phyloP scores from a whole-genome alignment of 2,113 vertebrate species.

The Lampris incognitus region DNA sequence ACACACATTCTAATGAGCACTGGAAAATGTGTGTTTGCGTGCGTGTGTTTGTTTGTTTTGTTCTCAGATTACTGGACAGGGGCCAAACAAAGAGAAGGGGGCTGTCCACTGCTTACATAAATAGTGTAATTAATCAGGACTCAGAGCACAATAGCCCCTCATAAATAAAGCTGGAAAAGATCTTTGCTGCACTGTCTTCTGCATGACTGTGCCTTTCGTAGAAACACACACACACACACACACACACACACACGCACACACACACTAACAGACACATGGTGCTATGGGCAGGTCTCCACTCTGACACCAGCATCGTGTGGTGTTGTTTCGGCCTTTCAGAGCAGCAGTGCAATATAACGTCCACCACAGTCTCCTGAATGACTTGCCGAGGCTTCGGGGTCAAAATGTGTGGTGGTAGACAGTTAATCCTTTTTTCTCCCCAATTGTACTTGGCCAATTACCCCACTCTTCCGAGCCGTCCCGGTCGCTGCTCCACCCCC shows the following conservation, averaged over 20 bases:
- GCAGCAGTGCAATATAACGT: conserved; percentile 67
- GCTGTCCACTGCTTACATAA: conserved; percentile 61
- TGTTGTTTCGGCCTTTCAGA: conserved; percentile 53
- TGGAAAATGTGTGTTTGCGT: conserved; percentile 11
- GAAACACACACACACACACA: conserved; percentile 21
- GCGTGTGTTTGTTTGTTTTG: conserved; percentile 17
- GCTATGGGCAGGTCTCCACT: conserved; percentile 48
- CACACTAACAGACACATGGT: conserved; percentile 47
- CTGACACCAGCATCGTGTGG: conserved; percentile 53
- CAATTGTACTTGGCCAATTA: too few relatives aligned
- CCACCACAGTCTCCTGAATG: conserved; percentile 44
- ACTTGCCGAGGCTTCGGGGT: conserved; percentile 40
- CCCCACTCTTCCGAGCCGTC: too few relatives aligned
- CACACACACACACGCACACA: conserved; percentile 33
- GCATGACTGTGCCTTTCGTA: conserved; percentile 80
- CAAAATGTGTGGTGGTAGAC: conserved; percentile 19
- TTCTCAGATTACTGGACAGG: conserved; percentile 47
- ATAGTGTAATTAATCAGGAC: conserved; percentile 76
- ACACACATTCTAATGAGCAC: too few relatives aligned
- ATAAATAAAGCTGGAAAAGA: conserved; percentile 67
- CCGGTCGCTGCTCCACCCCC: too few relatives aligned
- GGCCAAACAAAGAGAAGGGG: conserved; percentile 47
- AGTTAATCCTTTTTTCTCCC: too few relatives aligned
- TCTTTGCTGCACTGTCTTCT: conserved; percentile 73
- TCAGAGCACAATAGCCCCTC: conserved; percentile 59